Percentiles rank a stretch among this genome's conserved stretches.
phyloP scores from a whole-genome alignment of 1,140 invertebrate species.

The Sarcophaga peregrina region DNA sequence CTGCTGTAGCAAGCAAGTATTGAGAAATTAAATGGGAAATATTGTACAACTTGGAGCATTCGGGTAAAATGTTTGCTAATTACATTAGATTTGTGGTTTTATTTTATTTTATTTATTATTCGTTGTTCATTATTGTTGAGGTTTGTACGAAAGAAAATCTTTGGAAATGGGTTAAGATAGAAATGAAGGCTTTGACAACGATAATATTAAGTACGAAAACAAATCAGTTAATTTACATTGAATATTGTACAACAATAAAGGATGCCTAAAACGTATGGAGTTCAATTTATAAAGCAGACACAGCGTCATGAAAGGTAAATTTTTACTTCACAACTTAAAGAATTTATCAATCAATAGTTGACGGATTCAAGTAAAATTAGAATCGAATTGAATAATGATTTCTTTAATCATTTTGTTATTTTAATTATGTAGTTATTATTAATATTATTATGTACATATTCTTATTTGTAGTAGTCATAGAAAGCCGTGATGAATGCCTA shows the following conservation, averaged over 20 bases:
- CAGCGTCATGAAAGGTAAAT: slow-evolving; percentile 41
- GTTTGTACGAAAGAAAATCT: not conserved
- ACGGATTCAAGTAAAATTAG: slow-evolving; percentile 40
- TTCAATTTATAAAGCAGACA: slow-evolving; percentile 32
- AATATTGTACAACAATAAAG: slow-evolving; percentile 35
- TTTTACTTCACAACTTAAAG: slow-evolving; percentile 40
- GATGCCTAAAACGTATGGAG: slow-evolving; percentile 27
- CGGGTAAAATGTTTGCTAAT: slow-evolving; percentile 1
- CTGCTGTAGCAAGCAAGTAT: no score
- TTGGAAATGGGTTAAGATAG: not conserved
- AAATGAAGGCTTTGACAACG: slow-evolving; percentile 38
- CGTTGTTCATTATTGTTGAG: not conserved
- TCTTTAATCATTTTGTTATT: slow-evolving; percentile 28
- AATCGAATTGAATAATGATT: slow-evolving; percentile 30
- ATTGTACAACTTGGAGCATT: no score
- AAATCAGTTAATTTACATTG: slow-evolving; percentile 36
- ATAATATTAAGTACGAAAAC: slow-evolving; percentile 43
- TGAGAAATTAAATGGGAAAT: no score
- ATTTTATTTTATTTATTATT: no score
- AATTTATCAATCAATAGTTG: slow-evolving; percentile 34
- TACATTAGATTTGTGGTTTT: slow-evolving; percentile 37
- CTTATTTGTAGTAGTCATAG: slow-evolving; percentile 41
- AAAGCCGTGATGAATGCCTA: slow-evolving; percentile 40
- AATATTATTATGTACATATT: slow-evolving; percentile 40
- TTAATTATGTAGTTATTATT: slow-evolving; percentile 18